Base-by-base conservation (phyloP, 2,888 invertebrate species). In the Griposia aprilina region DNA sequence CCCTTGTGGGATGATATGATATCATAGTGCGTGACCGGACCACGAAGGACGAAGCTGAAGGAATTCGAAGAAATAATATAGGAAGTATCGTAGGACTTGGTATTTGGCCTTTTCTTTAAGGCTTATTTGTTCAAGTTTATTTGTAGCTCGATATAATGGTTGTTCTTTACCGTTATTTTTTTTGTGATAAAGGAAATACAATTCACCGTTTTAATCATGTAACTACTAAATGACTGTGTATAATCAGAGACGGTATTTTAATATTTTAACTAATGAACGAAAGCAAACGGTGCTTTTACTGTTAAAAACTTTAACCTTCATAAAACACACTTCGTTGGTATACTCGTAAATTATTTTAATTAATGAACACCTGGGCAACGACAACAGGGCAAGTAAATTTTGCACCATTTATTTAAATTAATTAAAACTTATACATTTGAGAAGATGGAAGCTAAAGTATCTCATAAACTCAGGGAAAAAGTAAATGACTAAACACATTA, bases 21-120 rank as follows among this genome's bases (percentile, higher is more conserved):
- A 72, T 87, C 88, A 87, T 78, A 63, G 55, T 72, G 69, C 87
- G 85, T 81, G 81, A 87, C 78, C 41, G 50, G 45, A 73, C 67
- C 48, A 6, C 70, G 65, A 78, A 36, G 75, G 66, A 13, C 62
- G 15, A 50, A 55, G 63, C 45, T 41, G n/a, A 23, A 82, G n/a
- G 60, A 65, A 48, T 73, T 70, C 65, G 2, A 71, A 62, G 62
- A 76, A 86, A 63, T 65, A 50, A 2, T 57, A 71, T 20, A 30
- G 26, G 59, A 76, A 45, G 15, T 50, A 55, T 23, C 10, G 4
- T 55, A 1, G 17, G 2, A 62, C 20, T 60, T 60, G 20, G 11
- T 48, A 8, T 55, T 20, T 26, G 45, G 17, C 30, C 50, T 48
- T 62, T 75, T 10, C 30, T 55, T 8, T 36, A n/a, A 10, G 10